Percentiles rank a stretch among this genome's conserved stretches.
phyloP scores from a whole-genome alignment of 2,797 vertebrate genomes.

The Ammospiza maritima region DNA sequence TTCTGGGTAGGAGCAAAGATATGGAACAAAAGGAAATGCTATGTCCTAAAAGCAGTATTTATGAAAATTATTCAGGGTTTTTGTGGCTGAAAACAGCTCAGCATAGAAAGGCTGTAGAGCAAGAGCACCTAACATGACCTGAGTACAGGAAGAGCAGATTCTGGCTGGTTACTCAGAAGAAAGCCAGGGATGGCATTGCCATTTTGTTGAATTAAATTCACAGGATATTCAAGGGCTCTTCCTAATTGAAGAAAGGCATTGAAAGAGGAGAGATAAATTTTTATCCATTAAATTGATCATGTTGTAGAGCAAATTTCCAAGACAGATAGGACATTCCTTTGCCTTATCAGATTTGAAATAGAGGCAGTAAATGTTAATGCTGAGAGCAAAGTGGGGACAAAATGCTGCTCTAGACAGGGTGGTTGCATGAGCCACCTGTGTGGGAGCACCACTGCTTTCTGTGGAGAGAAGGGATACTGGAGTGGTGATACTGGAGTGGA shows the following conservation, averaged over 20 bases:
- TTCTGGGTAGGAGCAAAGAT: not conserved
- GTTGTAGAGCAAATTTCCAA: not conserved
- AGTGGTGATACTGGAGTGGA: not conserved
- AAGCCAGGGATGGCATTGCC: too few species aligned
- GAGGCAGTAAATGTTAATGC: not conserved
- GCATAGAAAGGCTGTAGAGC: not conserved
- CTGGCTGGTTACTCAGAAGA: not conserved
- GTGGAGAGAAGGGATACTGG: not conserved
- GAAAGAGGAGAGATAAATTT: not conserved
- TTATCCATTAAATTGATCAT: not conserved
- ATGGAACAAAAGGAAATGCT: not conserved
- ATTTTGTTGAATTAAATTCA: not conserved
- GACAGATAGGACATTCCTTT: not conserved
- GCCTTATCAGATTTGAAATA: not conserved
- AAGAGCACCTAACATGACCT: not conserved
- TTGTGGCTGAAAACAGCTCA: not conserved
- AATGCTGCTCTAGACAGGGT: not conserved
- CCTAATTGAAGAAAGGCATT: not conserved
- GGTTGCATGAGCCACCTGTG: not conserved
- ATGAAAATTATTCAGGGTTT: not conserved
- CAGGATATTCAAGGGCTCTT: not conserved
- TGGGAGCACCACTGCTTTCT: not conserved
- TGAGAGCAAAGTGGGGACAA: not conserved
- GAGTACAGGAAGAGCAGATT: not conserved
- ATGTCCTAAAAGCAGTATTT: not conserved